These are phyloP conservation scores for Anseranas semipalmata DNA, from an alignment of 2,113 vertebrate species.

Conservation along the genomic window DNA sequence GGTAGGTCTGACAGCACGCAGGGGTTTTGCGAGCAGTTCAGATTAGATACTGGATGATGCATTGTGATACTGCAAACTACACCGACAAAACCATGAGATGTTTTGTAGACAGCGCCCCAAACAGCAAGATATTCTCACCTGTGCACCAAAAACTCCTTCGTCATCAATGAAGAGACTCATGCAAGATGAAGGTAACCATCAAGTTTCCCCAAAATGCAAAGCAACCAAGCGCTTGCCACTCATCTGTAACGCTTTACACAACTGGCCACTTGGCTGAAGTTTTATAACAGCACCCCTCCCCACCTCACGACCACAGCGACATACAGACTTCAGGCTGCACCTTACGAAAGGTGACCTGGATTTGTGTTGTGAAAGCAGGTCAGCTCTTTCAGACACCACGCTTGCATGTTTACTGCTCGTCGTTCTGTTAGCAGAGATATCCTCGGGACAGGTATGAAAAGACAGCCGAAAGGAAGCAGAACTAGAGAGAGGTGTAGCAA, in stretches of 20 bases:
- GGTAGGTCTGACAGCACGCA: rapidly evolving
- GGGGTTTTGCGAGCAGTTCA: neutral
- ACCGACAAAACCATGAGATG: neutral
- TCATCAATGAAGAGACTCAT: rapidly evolving
- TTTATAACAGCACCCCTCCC: neutral
- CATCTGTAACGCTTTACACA: rapidly evolving
- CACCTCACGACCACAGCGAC: rapidly evolving
- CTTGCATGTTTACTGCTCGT: rapidly evolving
- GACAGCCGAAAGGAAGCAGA: neutral
- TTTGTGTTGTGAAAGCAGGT: neutral
- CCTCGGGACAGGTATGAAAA: rapidly evolving
- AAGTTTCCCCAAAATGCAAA: too few species aligned
- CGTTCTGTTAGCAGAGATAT: rapidly evolving
- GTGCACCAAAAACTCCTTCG: neutral
- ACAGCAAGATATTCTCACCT: neutral
- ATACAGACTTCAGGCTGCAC: rapidly evolving
- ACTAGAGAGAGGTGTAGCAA: rapidly evolving
- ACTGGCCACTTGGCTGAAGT: rapidly evolving
- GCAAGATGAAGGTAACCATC: rapidly evolving
- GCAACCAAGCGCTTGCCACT: rapidly evolving
- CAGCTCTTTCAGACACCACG: neutral
- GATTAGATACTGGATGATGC: neutral
- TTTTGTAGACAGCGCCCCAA: neutral
- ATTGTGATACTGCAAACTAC: rapidly evolving
- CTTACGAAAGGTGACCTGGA: neutral